Base-by-base conservation (phyloP, 2,113 vertebrate species). In the Rousettus leschenaultii region DNA sequence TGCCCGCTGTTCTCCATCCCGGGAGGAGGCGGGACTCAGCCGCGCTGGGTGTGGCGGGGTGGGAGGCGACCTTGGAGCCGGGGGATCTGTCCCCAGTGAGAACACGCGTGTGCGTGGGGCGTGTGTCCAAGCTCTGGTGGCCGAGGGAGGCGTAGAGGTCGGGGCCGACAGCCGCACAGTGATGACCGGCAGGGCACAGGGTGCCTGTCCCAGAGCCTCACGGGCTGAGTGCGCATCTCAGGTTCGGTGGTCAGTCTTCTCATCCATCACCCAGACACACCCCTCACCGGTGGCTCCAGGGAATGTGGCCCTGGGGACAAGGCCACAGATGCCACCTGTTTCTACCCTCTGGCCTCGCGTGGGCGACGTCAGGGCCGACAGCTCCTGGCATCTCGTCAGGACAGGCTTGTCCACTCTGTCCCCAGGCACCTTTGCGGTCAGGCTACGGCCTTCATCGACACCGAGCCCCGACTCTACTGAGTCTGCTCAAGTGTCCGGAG, bases 201-300 rank as follows among this genome's bases (percentile, higher is more conserved):
- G 7, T 4, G n/a, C 48, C 48, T 48, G 48, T 48, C 48, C 48
- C 48, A 48, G 59, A 26, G 59, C 59, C 26, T 59, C 8, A 2
- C 7, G 48, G 28, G 33, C 15, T 8, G 1, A 13, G 4, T 51
- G 33, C 40, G 51, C 16, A 26, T 71, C 55, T 70, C 43, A n/a
- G 22, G 18, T 43, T 45, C 26, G 19, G 11, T 6, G 9, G 22
- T 26, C 38, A 26, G 53, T n/a, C 30, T 89, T 51, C 16, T 59
- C 7, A 1, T 28, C 7, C 2, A 18, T 0, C 21, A 1, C 24
- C 30, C 11, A 45, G 22, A 66, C 35, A 57, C 1, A n/a, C 66
- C 13, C 65, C 45, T 65, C n/a, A 5, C 14, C 26, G 45, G 22
- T 19, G n/a, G 5, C 3, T 38, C 21, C 33, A 33, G 57, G 38